Base-by-base conservation (phyloP, 2,888 invertebrate genomes). In the Ctena decussata region DNA sequence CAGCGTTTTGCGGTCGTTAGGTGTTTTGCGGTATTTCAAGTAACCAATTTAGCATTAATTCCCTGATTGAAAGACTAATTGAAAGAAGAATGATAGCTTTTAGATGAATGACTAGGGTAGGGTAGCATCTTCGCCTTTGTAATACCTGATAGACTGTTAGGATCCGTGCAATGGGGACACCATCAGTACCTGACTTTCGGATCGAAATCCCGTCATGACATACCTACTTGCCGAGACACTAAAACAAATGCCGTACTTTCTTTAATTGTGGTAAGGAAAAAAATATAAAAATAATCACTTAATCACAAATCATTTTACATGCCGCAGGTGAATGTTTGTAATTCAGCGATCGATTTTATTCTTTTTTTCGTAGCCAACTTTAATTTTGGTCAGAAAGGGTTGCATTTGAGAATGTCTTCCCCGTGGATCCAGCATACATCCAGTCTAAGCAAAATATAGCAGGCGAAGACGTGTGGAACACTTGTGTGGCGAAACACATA, bases 111-210 rank as follows among this genome's bases (percentile, higher is more conserved):
- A n/a, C n/a, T n/a, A n/a, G n/a, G n/a, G n/a, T n/a, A n/a, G 30
- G 24, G 57, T 12, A 24, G 15, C 30, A 70, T 70, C 77, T 77
- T 32, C 77, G 44, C 30, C 65, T 46, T 77, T 77, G 77, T 69
- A 77, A 77, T 77, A 77, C 77, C 44, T 77, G 77, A 69, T 44
- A 69, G 77, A 77, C 46, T 69, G 77, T 70, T 77, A 77, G 69
- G 70, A 77, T 77, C 77, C 70, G 60, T 77, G 70, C 77, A 77
- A 70, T 77, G 69, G 70, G 77, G 69, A 70, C 44, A 69, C 77
- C 77, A 35, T 70, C 77, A 70, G 77, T 69, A 77, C 70, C 77
- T 70, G 70, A 70, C 77, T 77, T 69, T 41, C 70, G 46, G 35
- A 46, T 49, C 15, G 21, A 77, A 77, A 46, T 46, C 65, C 70